Evolutionary conservation across 92 coral and sea anemone species (phyloP).

Genomic region (Pocillopora grandis): DNA sequence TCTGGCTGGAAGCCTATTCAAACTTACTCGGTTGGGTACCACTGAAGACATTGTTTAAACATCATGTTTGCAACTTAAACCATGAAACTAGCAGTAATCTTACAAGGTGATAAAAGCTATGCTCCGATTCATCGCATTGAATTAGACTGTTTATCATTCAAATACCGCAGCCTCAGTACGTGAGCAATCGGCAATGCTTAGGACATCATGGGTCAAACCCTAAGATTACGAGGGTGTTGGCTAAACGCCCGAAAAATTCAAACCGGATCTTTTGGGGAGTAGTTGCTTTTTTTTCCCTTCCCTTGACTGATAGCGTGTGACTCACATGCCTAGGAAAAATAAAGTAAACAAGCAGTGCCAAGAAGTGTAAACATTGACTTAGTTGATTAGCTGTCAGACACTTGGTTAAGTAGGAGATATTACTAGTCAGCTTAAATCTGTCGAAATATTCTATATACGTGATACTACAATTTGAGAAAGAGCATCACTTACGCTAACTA

Average conservation of each 20-base stretch:
- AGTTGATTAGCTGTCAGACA: constrained; percentile 42
- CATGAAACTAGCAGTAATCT: neutral
- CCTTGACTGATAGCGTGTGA: constrained; percentile 29
- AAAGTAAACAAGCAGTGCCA: constrained; percentile 40
- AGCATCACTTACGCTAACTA: neutral
- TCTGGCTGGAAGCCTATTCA: constrained; percentile 28
- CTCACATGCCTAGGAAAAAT: constrained; percentile 23
- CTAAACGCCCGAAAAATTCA: constrained; percentile 10
- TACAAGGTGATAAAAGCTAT: neutral
- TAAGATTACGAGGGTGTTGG: constrained; percentile 35
- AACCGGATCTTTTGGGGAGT: constrained; percentile 13
- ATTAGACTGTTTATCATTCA: neutral
- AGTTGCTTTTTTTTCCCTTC: neutral
- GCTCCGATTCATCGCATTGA: neutral
- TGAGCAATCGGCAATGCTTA: constrained; percentile 21
- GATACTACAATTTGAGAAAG: neutral
- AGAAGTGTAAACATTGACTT: constrained; percentile 41
- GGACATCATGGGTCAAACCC: constrained; percentile 18
- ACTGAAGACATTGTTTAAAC: constrained; percentile 15
- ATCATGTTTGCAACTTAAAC: constrained; percentile 14
- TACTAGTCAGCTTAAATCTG: constrained; percentile 9
- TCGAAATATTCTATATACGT: constrained; percentile 11
- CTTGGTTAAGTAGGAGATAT: constrained; percentile 33
- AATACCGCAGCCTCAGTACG: constrained; percentile 5
- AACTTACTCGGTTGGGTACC: constrained; percentile 11